These are phyloP conservation scores for Linyphia triangularis DNA, from an alignment of 2,888 invertebrate genomes.

Conservation along the genomic window DNA sequence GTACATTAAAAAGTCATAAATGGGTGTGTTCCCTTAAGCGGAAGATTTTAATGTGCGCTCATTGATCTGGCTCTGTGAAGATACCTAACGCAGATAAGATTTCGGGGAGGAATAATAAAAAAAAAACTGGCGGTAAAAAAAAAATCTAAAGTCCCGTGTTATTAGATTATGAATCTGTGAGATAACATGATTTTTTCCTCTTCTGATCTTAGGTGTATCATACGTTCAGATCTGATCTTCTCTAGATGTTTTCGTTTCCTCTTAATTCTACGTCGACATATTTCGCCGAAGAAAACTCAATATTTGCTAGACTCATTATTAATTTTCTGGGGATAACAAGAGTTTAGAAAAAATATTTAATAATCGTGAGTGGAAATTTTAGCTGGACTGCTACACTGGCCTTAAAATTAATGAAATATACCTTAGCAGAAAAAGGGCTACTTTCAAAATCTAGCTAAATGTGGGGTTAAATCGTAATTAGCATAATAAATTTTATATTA, in stretches of 20 bases:
- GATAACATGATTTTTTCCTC: constrained; percentile 9
- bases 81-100: constrained; percentile 30
- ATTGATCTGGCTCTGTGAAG: constrained; percentile 8
- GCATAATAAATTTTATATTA: too few species aligned
- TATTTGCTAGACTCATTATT: constrained; percentile 42
- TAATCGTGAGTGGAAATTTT: background rate
- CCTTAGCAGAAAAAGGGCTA: too few species aligned
- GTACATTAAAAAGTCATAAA: background rate
- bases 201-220: background rate
- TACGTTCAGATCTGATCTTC: constrained; percentile 6
- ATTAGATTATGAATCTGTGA: constrained; percentile 45
- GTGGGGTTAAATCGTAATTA: too few species aligned
- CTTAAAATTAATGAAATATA: too few species aligned
- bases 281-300: background rate
- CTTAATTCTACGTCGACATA: constrained; percentile 22
- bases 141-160: constrained; percentile 2
- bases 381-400: background rate
- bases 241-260: constrained; percentile 42
- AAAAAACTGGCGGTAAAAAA: background rate
- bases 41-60: background rate
- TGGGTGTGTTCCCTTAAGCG: background rate
- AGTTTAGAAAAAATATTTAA: constrained; percentile 1
- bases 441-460: too few species aligned
- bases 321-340: constrained; percentile 18
- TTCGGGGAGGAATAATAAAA: background rate